A percentile compares a stretch with the other conserved stretches of the same genome.
These are phyloP conservation scores for Clavelina lepadiformis DNA, from an alignment of 23 tunicate species.

Conservation along the genomic window DNA sequence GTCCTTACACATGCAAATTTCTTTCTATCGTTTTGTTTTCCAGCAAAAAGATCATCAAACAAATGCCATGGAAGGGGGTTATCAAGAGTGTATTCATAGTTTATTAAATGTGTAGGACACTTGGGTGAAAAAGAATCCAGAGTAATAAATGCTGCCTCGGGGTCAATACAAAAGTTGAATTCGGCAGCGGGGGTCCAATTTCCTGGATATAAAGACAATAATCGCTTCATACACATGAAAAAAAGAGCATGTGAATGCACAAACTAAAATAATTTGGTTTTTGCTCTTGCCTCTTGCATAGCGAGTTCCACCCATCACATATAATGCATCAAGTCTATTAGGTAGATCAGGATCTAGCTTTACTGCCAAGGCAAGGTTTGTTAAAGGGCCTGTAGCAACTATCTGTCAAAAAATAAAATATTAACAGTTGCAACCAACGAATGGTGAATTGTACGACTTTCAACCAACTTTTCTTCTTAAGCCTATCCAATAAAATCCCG, in stretches of 20 bases:
- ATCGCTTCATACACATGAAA: background rate
- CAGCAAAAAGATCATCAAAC: conserved; percentile 37
- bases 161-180: conserved; percentile 72
- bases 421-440: background rate
- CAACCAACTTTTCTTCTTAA: too few relatives aligned
- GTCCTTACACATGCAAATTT: conserved; percentile 19
- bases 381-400: conserved; percentile 85
- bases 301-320: conserved; percentile 70
- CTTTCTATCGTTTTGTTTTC: conserved; percentile 1
- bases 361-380: conserved; percentile 80
- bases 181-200: conserved; percentile 74
- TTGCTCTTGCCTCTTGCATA: background rate
- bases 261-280: background rate
- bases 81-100: conserved; percentile 33
- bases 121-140: conserved; percentile 14
- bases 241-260: background rate
- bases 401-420: conserved; percentile 18
- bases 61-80: conserved; percentile 7
- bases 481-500: too few relatives aligned
- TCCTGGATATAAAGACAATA: conserved; percentile 14
- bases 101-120: conserved; percentile 30
- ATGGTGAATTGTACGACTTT: background rate
- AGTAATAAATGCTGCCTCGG: conserved; percentile 64
- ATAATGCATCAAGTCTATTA: conserved; percentile 22
- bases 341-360: conserved; percentile 66